phyloP scores from a whole-genome alignment of 2,797 vertebrate genomes.

The Geotrypetes seraphini region DNA sequence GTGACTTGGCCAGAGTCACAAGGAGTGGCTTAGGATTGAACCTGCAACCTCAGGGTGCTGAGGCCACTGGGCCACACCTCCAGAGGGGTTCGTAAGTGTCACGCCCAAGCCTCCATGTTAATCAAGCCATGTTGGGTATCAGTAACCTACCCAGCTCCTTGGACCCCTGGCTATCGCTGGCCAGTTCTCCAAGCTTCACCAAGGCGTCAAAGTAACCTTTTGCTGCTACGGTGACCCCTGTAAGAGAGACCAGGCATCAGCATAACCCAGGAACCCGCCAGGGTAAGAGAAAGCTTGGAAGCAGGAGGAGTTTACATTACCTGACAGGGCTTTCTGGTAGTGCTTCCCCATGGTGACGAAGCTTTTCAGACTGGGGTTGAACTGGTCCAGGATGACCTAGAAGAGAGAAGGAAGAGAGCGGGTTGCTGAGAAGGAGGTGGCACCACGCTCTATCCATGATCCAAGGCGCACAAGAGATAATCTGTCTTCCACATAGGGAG shows the following conservation, averaged over 20 bases:
- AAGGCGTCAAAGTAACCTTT: slow-evolving; percentile 76
- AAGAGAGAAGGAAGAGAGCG: background rate
- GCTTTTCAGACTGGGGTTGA: slow-evolving; percentile 77
- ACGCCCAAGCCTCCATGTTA: no score
- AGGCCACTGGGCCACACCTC: no score
- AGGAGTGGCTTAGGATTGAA: no score
- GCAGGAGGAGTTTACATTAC: background rate
- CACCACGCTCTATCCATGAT: no score
- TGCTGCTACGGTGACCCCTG: slow-evolving; percentile 70
- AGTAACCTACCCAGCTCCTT: slow-evolving; percentile 69
- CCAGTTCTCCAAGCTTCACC: slow-evolving; percentile 73
- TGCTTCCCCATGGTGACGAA: slow-evolving; percentile 51
- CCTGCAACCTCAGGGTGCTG: no score
- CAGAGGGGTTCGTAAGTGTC: no score
- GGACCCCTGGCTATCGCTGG: slow-evolving; percentile 74
- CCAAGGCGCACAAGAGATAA: no score
- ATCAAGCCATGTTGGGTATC: no score
- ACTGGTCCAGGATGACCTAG: slow-evolving; percentile 74
- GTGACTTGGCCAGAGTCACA: no score
- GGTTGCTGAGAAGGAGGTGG: no score
- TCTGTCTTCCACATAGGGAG: no score
- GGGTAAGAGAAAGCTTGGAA: background rate
- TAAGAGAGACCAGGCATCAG: slow-evolving; percentile 3
- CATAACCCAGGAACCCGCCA: no score
- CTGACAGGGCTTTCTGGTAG: slow-evolving; percentile 28